These are phyloP conservation scores for Adelges cooleyi DNA, from an alignment of 1,140 invertebrate species.

Conservation along the genomic window DNA sequence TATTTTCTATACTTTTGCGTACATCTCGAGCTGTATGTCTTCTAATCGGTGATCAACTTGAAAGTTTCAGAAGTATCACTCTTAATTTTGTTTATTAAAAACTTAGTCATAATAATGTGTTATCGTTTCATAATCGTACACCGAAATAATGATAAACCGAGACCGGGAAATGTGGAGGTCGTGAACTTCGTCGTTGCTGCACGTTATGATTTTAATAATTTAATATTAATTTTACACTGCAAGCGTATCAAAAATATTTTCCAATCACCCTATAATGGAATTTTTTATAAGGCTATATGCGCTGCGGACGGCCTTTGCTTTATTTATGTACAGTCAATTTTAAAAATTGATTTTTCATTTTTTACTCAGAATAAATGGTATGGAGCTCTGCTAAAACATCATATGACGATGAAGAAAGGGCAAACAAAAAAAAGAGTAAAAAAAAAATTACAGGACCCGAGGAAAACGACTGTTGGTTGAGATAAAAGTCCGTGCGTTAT, in stretches of 20 bases:
- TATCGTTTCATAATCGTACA: constrained; percentile 5
- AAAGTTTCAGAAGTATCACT: too few relatives aligned
- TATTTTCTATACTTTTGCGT: too few relatives aligned
- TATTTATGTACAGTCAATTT: constrained; percentile 18
- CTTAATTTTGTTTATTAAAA: too few relatives aligned
- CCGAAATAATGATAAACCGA: constrained; percentile 1
- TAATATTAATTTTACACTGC: constrained; percentile 11
- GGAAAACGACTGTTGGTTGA: background rate
- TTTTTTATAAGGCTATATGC: constrained; percentile 9
- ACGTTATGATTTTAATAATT: constrained; percentile 13
- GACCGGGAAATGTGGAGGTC: background rate
- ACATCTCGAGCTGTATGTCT: too few relatives aligned
- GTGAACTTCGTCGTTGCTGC: background rate
- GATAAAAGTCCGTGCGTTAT: constrained; percentile 13
- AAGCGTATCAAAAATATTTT: constrained; percentile 6
- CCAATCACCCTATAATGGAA: constrained; percentile 23
- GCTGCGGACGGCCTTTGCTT: background rate
- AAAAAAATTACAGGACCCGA: too few relatives aligned
- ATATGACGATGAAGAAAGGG: background rate
- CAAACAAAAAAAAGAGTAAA: background rate
- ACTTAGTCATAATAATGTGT: too few relatives aligned
- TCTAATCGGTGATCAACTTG: too few relatives aligned
- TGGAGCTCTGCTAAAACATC: too few relatives aligned
- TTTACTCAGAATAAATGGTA: background rate
- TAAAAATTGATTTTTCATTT: constrained; percentile 23